Percentiles rank a stretch among this genome's conserved stretches.
These are phyloP conservation scores for Ectemnius continuus DNA, from an alignment of 2,888 invertebrate species.

Conservation along the genomic window DNA sequence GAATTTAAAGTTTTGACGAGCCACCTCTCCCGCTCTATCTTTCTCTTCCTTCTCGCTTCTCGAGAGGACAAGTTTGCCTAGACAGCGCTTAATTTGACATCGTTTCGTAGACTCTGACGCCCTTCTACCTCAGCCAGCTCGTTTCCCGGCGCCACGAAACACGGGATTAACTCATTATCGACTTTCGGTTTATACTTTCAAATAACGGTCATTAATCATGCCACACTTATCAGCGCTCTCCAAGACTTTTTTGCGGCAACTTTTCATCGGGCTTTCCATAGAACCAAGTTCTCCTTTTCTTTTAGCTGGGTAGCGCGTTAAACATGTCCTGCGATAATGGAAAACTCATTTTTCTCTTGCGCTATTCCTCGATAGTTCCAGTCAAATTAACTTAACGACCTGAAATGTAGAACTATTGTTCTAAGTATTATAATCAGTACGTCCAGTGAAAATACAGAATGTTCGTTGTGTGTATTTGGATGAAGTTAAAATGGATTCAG, in stretches of 20 bases:
- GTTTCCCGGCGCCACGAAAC: conserved; percentile 17
- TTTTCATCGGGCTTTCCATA: no score
- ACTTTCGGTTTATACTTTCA: conserved; percentile 35
- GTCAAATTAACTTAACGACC: no score
- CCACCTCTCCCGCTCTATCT: conserved; percentile 15
- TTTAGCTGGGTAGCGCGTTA: no score
- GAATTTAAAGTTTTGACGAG: conserved; percentile 50
- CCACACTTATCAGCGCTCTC: conserved; percentile 1
- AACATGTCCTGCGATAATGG: no score
- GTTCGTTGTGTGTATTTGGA: no score
- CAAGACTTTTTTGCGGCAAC: not conserved
- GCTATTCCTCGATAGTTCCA: no score
- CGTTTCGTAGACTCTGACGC: conserved; percentile 36
- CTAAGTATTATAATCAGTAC: no score
- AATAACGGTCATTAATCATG: conserved; percentile 23
- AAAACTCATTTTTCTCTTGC: no score
- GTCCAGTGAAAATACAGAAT: no score
- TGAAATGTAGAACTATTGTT: no score
- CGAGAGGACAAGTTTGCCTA: conserved; percentile 40
- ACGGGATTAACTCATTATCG: conserved; percentile 44
- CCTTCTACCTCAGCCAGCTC: conserved; percentile 32
- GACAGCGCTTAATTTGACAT: conserved; percentile 47
- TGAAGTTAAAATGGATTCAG: no score
- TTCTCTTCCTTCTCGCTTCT: conserved; percentile 3
- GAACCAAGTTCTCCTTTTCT: no score